Conservation (phyloP, 1,140 invertebrate species). For the Scaptomyza montana region DNA sequence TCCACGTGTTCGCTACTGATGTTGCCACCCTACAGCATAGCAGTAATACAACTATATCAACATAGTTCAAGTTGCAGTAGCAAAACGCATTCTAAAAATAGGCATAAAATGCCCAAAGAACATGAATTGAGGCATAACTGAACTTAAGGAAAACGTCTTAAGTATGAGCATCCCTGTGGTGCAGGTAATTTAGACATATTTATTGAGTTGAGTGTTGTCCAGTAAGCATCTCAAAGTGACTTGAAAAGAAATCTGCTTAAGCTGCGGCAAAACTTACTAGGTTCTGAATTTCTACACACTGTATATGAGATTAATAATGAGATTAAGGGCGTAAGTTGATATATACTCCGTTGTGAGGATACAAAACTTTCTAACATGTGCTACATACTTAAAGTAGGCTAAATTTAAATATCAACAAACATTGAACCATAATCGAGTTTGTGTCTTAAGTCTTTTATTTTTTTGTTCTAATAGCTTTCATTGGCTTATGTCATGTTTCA, state of each 20-base stretch:
- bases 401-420: slow-evolving; percentile 57
- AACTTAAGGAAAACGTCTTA: background rate
- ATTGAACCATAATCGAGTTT: slow-evolving; percentile 27
- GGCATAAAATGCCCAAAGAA: slow-evolving; percentile 10
- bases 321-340: slow-evolving; percentile 40
- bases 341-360: slow-evolving; percentile 9
- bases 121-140: background rate
- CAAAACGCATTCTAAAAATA: slow-evolving; percentile 20
- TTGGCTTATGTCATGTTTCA: slow-evolving; percentile 73
- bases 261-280: slow-evolving; percentile 1
- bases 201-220: background rate
- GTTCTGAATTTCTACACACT: background rate
- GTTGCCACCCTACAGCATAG: slow-evolving; percentile 5
- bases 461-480: slow-evolving; percentile 19
- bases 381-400: slow-evolving; percentile 17
- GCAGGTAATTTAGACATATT: slow-evolving; percentile 3
- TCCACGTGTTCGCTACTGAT: slow-evolving; percentile 1
- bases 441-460: slow-evolving; percentile 56
- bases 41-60: slow-evolving; percentile 21
- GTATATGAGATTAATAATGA: slow-evolving; percentile 15
- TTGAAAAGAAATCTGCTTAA: background rate
- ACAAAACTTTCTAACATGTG: slow-evolving; percentile 52
- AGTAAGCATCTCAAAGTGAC: too few species aligned
- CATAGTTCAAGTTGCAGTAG: slow-evolving; percentile 8
- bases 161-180: background rate